Evolutionary conservation across 2,797 vertebrate species (phyloP).

Genomic region (Chelidonichthys spinosus): DNA sequence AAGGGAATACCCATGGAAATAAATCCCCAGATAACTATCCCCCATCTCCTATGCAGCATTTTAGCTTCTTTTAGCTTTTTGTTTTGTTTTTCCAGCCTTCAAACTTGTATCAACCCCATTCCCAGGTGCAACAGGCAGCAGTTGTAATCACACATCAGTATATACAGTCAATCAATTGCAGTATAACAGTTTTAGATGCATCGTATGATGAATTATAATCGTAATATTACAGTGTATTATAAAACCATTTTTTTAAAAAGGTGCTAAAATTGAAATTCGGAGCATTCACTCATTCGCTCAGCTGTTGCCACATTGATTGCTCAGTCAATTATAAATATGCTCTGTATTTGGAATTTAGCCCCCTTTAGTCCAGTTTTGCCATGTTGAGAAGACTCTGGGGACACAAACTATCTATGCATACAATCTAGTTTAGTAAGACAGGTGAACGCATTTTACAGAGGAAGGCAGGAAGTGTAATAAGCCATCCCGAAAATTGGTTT

Average conservation of each 20-base stretch:
- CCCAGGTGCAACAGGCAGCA: neutral
- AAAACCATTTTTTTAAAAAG: too few relatives aligned
- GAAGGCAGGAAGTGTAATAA: neutral
- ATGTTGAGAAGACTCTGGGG: neutral
- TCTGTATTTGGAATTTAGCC: neutral
- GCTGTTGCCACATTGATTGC: too few relatives aligned
- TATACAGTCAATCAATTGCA: too few relatives aligned
- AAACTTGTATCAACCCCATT: neutral
- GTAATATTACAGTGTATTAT: neutral
- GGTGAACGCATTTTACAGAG: neutral
- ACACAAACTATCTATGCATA: neutral
- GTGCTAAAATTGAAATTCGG: too few relatives aligned
- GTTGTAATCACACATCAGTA: neutral
- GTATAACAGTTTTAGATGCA: neutral
- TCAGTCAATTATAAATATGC: too few relatives aligned
- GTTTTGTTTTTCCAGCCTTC: neutral
- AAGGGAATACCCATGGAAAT: accelerated
- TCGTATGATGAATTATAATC: neutral
- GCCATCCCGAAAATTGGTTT: neutral
- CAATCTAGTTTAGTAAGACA: neutral
- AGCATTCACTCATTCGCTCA: too few relatives aligned
- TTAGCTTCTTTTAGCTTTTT: neutral
- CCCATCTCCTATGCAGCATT: neutral
- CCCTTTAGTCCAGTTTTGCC: neutral
- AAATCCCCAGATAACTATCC: neutral